Evolutionary conservation across 2,888 invertebrate genomes (phyloP), one percentile per base, ranked within the genome.

Genomic region (Eretmocerus hayati): DNA sequence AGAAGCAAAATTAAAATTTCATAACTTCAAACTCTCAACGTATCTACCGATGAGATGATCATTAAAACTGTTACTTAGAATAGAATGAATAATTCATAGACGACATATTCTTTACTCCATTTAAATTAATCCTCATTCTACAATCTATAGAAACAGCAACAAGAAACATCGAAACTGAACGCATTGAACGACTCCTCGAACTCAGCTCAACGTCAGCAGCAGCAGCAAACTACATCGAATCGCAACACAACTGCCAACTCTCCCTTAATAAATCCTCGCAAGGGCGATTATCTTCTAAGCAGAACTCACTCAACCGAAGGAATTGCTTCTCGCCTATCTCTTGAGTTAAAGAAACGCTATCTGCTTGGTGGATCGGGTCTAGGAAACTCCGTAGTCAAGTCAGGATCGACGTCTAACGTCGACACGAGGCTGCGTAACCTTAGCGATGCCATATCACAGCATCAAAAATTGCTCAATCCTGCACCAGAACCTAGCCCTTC

Each of bases 261-360:
- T 40, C 78, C 80, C 1, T 62, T 80, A 13, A 70, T 76, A 41
- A 80, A 79, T 66, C 79, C 79, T 1, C 76, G 79, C 4, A 77
- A 78, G 13, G 84, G 84, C n/a, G 86, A 87, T 56, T 88, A 87
- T 65, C 77, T 87, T 35, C 77, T 90, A 35, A 87, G 85, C 65
- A 81, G 89, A 61, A 87, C 90, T 1, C 85, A 88, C 54, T 90
- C 90, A 56, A 90, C 90, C 2, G 89, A 89, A 62, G 90, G 90
- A 18, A 84, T 91, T 47, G 90, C 90, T 11, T 87, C 90, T 15
- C 90, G 90, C 71, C 83, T 88, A 48, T 90, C 90, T 16, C 74
- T 91, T 43, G 90, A 91, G 72, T 77, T 91, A 37, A 91, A 91
- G 66, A 85, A 90, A 63, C 83, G 84, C 53, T 92, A 90, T 71